phyloP scores from a whole-genome alignment of 2,888 invertebrate species.

The Brachylomia viminalis region DNA sequence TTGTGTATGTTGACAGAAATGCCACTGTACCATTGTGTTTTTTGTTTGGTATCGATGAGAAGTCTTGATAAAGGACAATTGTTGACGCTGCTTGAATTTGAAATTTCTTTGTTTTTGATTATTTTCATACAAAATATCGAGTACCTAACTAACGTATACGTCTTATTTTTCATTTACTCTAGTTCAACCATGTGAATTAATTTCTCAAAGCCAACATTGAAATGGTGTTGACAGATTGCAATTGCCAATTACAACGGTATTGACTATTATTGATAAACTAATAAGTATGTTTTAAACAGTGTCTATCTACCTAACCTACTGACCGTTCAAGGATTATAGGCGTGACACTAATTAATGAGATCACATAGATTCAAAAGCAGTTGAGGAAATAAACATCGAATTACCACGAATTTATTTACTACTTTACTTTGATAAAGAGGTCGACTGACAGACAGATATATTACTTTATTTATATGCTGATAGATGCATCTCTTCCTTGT shows the following conservation, averaged over 20 bases:
- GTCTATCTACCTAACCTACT: conserved; percentile 20
- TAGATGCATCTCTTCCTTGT: conserved; percentile 61
- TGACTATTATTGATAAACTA: neutral
- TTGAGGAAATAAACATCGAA: conserved; percentile 37
- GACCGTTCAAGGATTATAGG: conserved; percentile 32
- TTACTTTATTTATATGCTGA: conserved; percentile 32
- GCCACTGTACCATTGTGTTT: neutral
- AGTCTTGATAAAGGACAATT: neutral
- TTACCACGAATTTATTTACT: conserved; percentile 45
- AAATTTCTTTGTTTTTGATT: neutral
- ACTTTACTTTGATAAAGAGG: conserved; percentile 39
- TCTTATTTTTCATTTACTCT: neutral
- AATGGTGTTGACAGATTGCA: neutral
- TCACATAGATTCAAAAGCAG: conserved; percentile 6
- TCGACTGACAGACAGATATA: conserved; percentile 36
- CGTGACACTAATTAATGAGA: conserved; percentile 36
- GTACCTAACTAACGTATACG: neutral
- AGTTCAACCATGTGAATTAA: no score
- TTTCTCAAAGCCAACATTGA: neutral
- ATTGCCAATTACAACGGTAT: neutral
- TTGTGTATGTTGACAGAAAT: conserved; percentile 8
- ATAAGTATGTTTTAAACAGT: no score
- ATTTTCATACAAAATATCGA: neutral
- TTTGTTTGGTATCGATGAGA: neutral
- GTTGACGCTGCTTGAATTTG: neutral